Conservation (phyloP, 2,113 vertebrate genomes). For the Irena cyanogastra region DNA sequence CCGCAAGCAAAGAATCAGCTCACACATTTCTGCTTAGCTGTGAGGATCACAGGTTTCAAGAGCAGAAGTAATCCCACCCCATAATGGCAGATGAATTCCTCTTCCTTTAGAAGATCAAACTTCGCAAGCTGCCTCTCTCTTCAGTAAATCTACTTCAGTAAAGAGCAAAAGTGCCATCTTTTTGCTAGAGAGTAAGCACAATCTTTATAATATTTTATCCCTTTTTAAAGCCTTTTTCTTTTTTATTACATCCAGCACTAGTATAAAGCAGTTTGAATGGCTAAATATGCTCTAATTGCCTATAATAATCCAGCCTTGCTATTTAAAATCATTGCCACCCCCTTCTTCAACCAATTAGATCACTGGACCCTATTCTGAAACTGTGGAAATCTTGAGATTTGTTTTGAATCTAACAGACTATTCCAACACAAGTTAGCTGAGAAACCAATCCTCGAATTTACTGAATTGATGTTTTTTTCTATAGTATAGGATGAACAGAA, state of each 20-base stretch:
- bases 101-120: neutral
- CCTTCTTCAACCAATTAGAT: neutral
- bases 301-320: neutral
- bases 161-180: neutral
- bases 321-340: neutral
- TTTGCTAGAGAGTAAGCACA: neutral
- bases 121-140: neutral
- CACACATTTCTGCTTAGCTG: neutral
- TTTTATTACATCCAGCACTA: neutral
- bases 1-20: neutral
- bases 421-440: neutral
- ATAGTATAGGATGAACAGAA: neutral
- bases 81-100: neutral
- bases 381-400: neutral
- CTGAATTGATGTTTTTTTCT: neutral
- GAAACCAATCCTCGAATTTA: neutral
- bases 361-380: neutral
- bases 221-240: neutral
- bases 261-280: neutral
- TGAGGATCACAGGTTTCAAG: neutral
- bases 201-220: neutral
- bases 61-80: neutral
- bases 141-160: neutral
- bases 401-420: neutral
- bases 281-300: neutral